Evolutionary conservation across 2,797 vertebrate species (phyloP), one percentile per base, ranked within the genome.

Genomic region (Limosa lapponica): DNA sequence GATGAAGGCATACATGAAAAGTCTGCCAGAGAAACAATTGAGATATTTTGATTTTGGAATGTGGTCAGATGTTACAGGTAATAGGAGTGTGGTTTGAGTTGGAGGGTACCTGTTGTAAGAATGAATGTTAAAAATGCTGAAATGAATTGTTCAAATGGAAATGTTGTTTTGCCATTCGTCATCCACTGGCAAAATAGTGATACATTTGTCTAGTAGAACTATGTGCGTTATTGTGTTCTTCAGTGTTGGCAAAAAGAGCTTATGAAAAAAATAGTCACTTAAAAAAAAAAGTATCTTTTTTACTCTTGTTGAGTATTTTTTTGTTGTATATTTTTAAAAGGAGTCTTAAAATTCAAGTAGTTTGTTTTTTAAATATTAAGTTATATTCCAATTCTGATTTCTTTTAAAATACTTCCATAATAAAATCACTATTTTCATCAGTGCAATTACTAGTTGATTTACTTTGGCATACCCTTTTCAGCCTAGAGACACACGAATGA

Each of bases 361-460:
- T 78, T 91, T 83, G 24, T 72, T 94, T 96, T 94, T 95, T 34
- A 87, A 93, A 41, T 77, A 83, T 57, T 84, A 86, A 79, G 66
- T 88, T 92, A 22, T 80, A 52, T 92, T 92, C 58, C 85, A 83
- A 24, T 86, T 90, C 91, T 95, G 41, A 30, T 88, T 95, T 84
- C 81, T 75, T 86, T 90, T 94, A 83, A 91, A 89, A 72, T 58
- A 36, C 70, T 95, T 93, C 61, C 0, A 0, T 78, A 90, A 70
- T 70, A 84, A 90, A 86, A 90, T 88, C 82, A 58, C 2, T 4
- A 25, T 79, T 95, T 96, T 88, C 80, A 77, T 86, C 89, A 87
- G 32, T 78, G 46, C 46, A 67, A 57, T 95, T 89, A 67, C 37
- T 8, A 37, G 64, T 44, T 80, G 59, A 92, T 96, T 96, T 96